phyloP scores from a whole-genome alignment of 2,888 invertebrate species.

The Masnerella sp. region DNA sequence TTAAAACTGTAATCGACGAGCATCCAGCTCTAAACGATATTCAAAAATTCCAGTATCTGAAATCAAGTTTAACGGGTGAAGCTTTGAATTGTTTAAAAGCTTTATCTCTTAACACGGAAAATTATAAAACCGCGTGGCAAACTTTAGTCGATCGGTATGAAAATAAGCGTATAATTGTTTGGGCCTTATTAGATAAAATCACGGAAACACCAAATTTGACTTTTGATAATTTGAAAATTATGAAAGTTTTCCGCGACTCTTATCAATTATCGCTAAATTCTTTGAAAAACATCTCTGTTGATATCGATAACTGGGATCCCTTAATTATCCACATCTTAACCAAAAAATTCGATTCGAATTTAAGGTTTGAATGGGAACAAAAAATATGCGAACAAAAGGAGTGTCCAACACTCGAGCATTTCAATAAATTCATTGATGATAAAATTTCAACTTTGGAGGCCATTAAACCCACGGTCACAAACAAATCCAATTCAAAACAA shows the following conservation, averaged over 20 bases:
- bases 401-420: background rate
- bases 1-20: background rate
- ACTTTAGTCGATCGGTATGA: background rate
- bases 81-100: background rate
- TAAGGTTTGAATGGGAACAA: background rate
- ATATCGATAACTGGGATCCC: background rate
- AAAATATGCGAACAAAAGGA: background rate
- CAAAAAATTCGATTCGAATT: background rate
- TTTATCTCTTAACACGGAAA: background rate
- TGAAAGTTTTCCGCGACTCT: background rate
- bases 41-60: slow-evolving; percentile 3
- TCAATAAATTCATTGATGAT: background rate
- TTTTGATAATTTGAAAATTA: background rate
- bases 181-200: background rate
- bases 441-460: background rate
- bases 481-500: background rate
- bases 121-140: slow-evolving; percentile 1
- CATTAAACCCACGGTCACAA: background rate
- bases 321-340: background rate
- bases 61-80: background rate
- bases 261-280: background rate
- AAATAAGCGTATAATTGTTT: background rate
- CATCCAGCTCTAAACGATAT: background rate
- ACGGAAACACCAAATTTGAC: background rate
- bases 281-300: background rate